Evolutionary conservation across 2,888 invertebrate genomes (phyloP).

Genomic region (Drosophila eohydei): DNA sequence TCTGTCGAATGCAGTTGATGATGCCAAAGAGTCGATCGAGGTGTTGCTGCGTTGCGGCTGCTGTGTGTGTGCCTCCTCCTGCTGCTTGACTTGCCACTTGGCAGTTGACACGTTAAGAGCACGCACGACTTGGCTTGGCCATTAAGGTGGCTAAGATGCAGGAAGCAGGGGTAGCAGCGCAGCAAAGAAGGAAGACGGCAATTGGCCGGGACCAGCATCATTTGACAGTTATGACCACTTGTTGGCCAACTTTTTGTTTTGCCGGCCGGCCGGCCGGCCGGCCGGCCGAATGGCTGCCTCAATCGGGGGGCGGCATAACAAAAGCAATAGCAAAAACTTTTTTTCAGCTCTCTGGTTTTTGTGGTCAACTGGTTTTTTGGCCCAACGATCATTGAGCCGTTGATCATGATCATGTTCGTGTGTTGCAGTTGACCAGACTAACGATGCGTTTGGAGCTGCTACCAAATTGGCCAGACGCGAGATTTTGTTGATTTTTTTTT

Average conservation of each 20-base stretch:
- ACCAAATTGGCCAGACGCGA: slow-evolving; percentile 45
- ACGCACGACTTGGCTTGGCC: slow-evolving; percentile 67
- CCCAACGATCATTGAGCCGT: slow-evolving; percentile 25
- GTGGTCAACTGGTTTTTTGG: slow-evolving; percentile 64
- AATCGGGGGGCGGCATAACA: slow-evolving; percentile 32
- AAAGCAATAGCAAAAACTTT: slow-evolving; percentile 39
- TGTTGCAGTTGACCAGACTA: slow-evolving; percentile 39
- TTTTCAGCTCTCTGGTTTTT: slow-evolving; percentile 35
- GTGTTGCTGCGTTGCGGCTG: slow-evolving; percentile 6
- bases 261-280: slow-evolving; percentile 72
- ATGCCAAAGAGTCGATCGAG: slow-evolving; percentile 61
- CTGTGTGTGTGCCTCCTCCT: slow-evolving; percentile 6
- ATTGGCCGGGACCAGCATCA: slow-evolving; percentile 34
- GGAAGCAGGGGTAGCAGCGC: background rate
- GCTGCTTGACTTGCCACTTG: slow-evolving; percentile 34
- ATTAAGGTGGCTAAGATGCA: slow-evolving; percentile 48
- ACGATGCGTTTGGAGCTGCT: slow-evolving; percentile 44
- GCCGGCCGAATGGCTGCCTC: slow-evolving; percentile 14
- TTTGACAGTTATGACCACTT: slow-evolving; percentile 82
- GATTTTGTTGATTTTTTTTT: background rate
- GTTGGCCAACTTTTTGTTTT: slow-evolving; percentile 37
- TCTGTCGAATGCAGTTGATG: slow-evolving; percentile 28
- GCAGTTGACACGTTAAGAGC: slow-evolving; percentile 81
- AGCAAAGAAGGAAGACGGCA: slow-evolving; percentile 1
- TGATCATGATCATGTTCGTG: slow-evolving; percentile 28